Base-by-base conservation (phyloP, 2,113 vertebrate species). In the Tragelaphus scriptus region DNA sequence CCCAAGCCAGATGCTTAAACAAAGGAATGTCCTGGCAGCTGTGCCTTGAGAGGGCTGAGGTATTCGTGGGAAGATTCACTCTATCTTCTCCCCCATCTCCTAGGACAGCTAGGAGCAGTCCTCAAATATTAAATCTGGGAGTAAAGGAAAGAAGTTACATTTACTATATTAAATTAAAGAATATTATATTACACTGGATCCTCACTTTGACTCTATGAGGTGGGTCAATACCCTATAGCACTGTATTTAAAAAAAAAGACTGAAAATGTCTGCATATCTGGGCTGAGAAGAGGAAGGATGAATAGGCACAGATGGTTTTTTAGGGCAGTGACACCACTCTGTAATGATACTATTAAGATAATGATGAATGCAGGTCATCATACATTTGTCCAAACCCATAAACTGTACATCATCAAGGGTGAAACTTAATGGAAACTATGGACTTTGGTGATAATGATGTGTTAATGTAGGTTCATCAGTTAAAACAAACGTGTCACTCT, bases 391-490 rank as follows among this genome's bases (percentile, higher is more conserved):
- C 44, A 65, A 77, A 40, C 5, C 44, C 63, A 65, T 1, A 44
- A 36, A 88, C 32, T n/a, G 15, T 36, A 11, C 2, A 28, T 40
- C 30, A 63, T 6, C 71, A 58, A 77, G 36, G 40, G 30, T 21
- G 32, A 93, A 58, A 47, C 30, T 16, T 56, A 40, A 28, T 16
- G 15, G 77, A 44, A 80, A 55, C 68, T 81, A 49, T 56, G n/a
- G 26, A 56, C 59, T 93, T 49, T 49, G 30, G n/a, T 47, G 88
- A 85, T 14, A 36, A 85, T 55, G 23, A 44, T 16, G n/a, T 59
- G 28, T 75, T 40, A 14, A 3, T 5, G 19, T 44, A 58, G 6
- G 14, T 51, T 91, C 40, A 56, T 79, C 28, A 0, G 0, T 0
- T 58, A 11, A 19, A 79, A 36, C 32, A 40, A 90, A 36, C 16